A percentile compares a stretch with the other conserved stretches of the same genome.
phyloP scores from a whole-genome alignment of 64 coral and sea anemone species.

The Montipora efflorescens region DNA sequence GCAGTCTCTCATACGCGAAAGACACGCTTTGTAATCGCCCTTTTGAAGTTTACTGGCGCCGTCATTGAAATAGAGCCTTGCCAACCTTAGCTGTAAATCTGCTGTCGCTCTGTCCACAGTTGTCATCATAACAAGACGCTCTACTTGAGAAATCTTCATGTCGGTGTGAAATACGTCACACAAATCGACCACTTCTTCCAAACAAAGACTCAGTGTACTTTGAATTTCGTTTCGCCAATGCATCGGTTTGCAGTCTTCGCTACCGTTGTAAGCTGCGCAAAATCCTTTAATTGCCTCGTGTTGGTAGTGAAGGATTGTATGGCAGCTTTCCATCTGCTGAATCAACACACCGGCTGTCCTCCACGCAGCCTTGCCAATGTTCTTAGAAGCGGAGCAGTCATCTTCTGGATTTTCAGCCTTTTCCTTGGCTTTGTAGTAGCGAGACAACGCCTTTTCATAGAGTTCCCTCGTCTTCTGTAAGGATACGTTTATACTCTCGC shows the following conservation, averaged over 20 bases:
- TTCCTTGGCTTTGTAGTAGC: conserved; percentile 70
- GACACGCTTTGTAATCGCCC: too few species aligned
- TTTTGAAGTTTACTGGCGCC: conserved; percentile 51
- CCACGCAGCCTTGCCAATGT: background rate
- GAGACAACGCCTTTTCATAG: conserved; percentile 32
- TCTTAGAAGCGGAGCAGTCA: background rate
- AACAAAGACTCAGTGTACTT: conserved; percentile 49
- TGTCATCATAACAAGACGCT: conserved; percentile 2
- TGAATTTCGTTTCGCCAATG: conserved; percentile 70
- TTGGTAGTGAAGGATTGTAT: conserved; percentile 52
- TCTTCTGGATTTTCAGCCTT: conserved; percentile 49
- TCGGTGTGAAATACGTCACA: conserved; percentile 43
- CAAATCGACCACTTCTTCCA: conserved; percentile 57
- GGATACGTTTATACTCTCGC: background rate
- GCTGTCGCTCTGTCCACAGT: background rate
- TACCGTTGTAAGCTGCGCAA: conserved; percentile 12
- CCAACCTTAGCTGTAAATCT: conserved; percentile 61
- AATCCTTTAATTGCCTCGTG: conserved; percentile 71
- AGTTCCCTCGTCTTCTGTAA: conserved; percentile 21
- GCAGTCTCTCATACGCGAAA: too few species aligned
- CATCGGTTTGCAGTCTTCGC: conserved; percentile 19
- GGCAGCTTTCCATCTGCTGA: conserved; percentile 20
- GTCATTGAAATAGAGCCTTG: conserved; percentile 63
- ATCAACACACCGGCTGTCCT: conserved; percentile 36
- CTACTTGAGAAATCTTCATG: conserved; percentile 46